Evolutionary conservation across 2,888 invertebrate species (phyloP).

Genomic region (Tetragonula carbonaria): DNA sequence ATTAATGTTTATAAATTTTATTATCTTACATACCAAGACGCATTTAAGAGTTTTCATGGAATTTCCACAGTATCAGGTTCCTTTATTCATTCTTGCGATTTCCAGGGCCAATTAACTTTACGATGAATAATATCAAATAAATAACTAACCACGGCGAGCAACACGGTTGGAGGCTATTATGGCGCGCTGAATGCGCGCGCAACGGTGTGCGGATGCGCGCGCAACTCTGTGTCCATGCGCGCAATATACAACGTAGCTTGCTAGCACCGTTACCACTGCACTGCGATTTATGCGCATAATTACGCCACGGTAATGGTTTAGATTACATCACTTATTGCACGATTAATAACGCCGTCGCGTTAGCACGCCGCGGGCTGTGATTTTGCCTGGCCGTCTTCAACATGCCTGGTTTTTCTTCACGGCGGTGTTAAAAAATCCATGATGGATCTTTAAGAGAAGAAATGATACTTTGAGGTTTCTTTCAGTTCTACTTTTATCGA

Average conservation of each 20-base stretch:
- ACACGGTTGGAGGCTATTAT: constrained; percentile 47
- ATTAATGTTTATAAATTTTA: neutral
- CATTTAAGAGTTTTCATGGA: neutral
- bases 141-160: constrained; percentile 27
- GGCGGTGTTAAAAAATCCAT: neutral
- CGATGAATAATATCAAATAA: constrained; percentile 51
- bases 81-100: constrained; percentile 23
- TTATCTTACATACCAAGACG: neutral
- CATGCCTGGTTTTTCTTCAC: neutral
- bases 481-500: neutral
- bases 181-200: constrained; percentile 28
- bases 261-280: constrained; percentile 29
- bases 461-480: neutral
- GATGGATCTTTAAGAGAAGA: neutral
- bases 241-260: neutral
- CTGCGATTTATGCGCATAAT: constrained; percentile 54
- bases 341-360: constrained; percentile 48
- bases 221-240: constrained; percentile 6
- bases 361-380: constrained; percentile 34
- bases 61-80: neutral
- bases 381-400: constrained; percentile 11
- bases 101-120: constrained; percentile 39
- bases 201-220: neutral
- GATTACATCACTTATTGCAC: constrained; percentile 56
- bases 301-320: constrained; percentile 48